Percentiles rank a stretch among this genome's conserved stretches.
These are phyloP conservation scores for Struthidea cinerea DNA, from an alignment of 2,113 vertebrate species.

Conservation along the genomic window DNA sequence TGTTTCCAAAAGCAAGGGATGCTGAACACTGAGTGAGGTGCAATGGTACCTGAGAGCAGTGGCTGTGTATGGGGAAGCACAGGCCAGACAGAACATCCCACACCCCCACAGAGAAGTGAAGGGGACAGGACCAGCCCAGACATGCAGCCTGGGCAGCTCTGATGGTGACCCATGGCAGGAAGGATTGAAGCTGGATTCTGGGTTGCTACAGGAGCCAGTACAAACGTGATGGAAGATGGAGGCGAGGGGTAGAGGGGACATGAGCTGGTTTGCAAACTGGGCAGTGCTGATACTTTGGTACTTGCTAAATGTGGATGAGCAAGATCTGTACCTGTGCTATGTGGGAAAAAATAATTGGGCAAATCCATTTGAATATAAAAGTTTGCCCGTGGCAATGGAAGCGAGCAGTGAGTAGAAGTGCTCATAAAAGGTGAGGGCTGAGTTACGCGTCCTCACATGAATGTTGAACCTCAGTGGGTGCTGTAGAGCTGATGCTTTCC, in stretches of 20 bases:
- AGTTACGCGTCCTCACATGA: accelerated
- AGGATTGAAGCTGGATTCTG: accelerated
- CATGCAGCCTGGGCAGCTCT: accelerated
- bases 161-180: background rate
- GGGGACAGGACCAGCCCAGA: background rate
- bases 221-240: background rate
- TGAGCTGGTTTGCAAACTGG: background rate
- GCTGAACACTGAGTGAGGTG: accelerated
- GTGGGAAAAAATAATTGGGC: background rate
- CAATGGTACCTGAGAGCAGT: background rate
- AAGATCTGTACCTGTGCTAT: background rate
- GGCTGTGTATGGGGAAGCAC: background rate
- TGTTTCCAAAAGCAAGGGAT: background rate
- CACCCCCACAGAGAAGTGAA: accelerated
- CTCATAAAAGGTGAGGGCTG: background rate
- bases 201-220: background rate
- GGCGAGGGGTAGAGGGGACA: background rate
- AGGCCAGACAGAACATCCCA: background rate
- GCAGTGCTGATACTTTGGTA: background rate
- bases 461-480: background rate
- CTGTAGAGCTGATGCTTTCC: background rate
- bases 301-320: background rate
- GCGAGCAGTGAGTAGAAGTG: background rate
- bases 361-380: background rate
- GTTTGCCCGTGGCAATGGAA: background rate